Percentiles rank a stretch among this genome's conserved stretches.
These are phyloP conservation scores for Netelia virgata DNA, from an alignment of 2,888 invertebrate genomes.

Conservation along the genomic window DNA sequence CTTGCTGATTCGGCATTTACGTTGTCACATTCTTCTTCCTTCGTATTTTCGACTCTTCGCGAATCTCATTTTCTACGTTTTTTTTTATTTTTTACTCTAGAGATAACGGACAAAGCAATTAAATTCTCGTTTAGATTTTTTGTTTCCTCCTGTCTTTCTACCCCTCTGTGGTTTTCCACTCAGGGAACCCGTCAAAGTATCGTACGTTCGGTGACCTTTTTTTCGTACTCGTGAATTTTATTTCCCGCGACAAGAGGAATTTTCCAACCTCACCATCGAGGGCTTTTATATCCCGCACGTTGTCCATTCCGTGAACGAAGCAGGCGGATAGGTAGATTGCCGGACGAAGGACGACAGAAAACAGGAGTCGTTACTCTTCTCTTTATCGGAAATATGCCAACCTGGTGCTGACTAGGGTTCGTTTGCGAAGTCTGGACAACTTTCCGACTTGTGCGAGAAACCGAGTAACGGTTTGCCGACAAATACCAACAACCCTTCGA, in stretches of 20 bases:
- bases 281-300: constrained; percentile 29
- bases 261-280: constrained; percentile 3
- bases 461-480: constrained; percentile 47
- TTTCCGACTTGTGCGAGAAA: constrained; percentile 55
- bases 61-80: constrained; percentile 32
- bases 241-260: background rate
- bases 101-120: constrained; percentile 57
- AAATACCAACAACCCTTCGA: constrained; percentile 14
- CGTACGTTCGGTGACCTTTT: background rate
- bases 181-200: constrained; percentile 28
- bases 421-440: constrained; percentile 59
- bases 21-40: constrained; percentile 43
- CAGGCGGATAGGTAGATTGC: background rate
- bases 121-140: constrained; percentile 58
- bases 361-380: constrained; percentile 41
- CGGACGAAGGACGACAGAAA: background rate
- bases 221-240: background rate
- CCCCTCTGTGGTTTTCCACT: background rate
- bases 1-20: constrained; percentile 58
- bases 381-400: constrained; percentile 66
- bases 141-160: background rate
- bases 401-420: constrained; percentile 62
- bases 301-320: background rate
- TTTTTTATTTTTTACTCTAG: constrained; percentile 11
- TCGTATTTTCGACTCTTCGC: background rate